Evolutionary conservation across 2,797 vertebrate species (phyloP), one percentile per base, ranked within the genome.

Genomic region (Danio aesculapii): DNA sequence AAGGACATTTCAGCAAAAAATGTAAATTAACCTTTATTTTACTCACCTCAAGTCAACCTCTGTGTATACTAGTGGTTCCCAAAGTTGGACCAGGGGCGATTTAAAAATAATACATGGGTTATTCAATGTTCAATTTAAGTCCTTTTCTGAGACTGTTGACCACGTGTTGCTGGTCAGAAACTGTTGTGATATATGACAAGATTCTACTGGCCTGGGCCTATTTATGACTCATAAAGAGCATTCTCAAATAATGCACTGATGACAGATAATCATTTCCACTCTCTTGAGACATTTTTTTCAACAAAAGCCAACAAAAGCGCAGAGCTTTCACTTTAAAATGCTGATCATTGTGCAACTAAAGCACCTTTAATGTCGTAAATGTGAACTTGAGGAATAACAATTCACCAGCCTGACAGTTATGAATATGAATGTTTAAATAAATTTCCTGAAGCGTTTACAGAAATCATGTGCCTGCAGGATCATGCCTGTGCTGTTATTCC

Each of bases 371-470:
- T 55, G 77, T 46, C 53, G 69, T 52, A 43, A 71, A 19, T 44
- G 55, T 77, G 13, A 39, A 61, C 52, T 70, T 43, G 14, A 66
- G 46, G 66, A 11, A 68, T 8, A 58, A 70, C 30, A 76, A 50
- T 67, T 43, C 43, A 83, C 16, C 49, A 6, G 63, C 69, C 6
- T 55, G 73, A 71, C 39, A 75, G 70, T 75, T 75, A 21, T 72
- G 21, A 71, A 63, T 10, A 74, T 76, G 77, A 82, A 55, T 58
- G 69, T 12, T 74, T 30, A 17, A 47, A 52, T 16, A 43, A 10
- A 30, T 70, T 52, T 80, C 49, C 49, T 75, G 69, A 59, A 61
- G 21, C 81, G 71, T 53, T 77, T 21, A 30, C 43, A 81, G 58
- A 72, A 74, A 64, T 4, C 17, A 17, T 52, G 11, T 70, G 63